A percentile compares a stretch with the other conserved stretches of the same genome.
These are phyloP conservation scores for Helobdella robusta DNA, from an alignment of 2,888 invertebrate genomes.

Conservation along the genomic window DNA sequence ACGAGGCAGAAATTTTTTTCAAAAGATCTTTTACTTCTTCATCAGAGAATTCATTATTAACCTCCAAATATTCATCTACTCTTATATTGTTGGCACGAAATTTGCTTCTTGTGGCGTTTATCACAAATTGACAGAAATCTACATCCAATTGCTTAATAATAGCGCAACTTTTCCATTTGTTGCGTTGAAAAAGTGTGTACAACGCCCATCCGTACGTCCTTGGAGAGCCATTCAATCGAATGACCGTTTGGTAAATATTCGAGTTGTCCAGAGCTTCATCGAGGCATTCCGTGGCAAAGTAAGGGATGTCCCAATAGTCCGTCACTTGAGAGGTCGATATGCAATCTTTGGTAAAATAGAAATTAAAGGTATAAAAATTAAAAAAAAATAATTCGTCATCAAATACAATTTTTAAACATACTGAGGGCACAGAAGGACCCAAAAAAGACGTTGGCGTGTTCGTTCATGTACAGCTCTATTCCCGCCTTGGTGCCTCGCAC, in stretches of 20 bases:
- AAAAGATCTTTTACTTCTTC: neutral
- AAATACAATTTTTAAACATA: no score
- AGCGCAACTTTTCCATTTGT: slow-evolving; percentile 5
- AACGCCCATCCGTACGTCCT: slow-evolving; percentile 18
- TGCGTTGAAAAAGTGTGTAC: slow-evolving; percentile 11
- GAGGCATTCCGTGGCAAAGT: slow-evolving; percentile 19
- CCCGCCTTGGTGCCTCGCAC: no score
- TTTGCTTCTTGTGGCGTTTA: neutral
- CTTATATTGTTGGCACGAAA: neutral
- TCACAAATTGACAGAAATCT: neutral
- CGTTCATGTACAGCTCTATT: no score
- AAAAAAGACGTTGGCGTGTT: no score
- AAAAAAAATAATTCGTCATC: no score
- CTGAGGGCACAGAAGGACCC: no score
- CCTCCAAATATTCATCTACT: neutral
- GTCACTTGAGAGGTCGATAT: slow-evolving; percentile 13
- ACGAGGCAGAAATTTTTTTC: neutral
- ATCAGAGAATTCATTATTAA: neutral
- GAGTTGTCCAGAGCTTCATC: slow-evolving; percentile 16
- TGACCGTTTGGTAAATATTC: neutral
- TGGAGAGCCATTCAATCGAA: slow-evolving; percentile 16
- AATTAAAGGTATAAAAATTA: no score
- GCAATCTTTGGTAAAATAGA: no score
- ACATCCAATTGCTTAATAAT: slow-evolving; percentile 8
- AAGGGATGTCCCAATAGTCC: slow-evolving; percentile 21